These are phyloP conservation scores for Drosophila affinis DNA, from an alignment of 2,888 invertebrate genomes.

Conservation along the genomic window DNA sequence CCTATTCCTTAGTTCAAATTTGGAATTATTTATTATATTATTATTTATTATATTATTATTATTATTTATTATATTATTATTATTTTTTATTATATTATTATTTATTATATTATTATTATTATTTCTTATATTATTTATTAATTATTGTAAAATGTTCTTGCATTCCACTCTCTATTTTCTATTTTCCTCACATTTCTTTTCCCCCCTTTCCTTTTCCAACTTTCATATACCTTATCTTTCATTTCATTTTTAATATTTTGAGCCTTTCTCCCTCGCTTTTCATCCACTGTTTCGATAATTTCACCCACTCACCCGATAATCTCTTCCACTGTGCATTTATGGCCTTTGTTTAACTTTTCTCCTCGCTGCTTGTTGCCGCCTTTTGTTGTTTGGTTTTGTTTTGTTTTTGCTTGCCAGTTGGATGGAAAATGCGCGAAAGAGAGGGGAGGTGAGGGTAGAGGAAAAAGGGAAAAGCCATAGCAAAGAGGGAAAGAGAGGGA, in stretches of 20 bases:
- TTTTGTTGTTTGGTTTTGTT: conserved; percentile 28
- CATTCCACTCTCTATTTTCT: no score
- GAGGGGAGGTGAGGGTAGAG: conserved; percentile 1
- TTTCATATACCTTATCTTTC: background rate
- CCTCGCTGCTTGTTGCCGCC: conserved; percentile 51
- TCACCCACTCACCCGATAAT: background rate
- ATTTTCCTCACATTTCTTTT: no score
- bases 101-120: no score
- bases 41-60: no score
- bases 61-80: no score
- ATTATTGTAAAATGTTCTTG: no score
- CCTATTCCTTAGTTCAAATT: no score
- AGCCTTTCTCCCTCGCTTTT: background rate
- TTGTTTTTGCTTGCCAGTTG: conserved; percentile 51
- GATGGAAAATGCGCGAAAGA: conserved; percentile 32
- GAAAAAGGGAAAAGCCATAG: background rate
- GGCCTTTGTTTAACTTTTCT: conserved; percentile 71
- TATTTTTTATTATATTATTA: no score
- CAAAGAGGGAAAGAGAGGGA: conserved; percentile 16
- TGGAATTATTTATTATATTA: no score
- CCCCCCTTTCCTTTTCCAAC: background rate
- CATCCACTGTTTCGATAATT: background rate
- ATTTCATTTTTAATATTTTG: background rate
- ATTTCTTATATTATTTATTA: no score
- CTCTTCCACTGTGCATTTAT: conserved; percentile 59